Conservation (phyloP, 2,888 invertebrate species). For the Teinopalpus imperialis region DNA sequence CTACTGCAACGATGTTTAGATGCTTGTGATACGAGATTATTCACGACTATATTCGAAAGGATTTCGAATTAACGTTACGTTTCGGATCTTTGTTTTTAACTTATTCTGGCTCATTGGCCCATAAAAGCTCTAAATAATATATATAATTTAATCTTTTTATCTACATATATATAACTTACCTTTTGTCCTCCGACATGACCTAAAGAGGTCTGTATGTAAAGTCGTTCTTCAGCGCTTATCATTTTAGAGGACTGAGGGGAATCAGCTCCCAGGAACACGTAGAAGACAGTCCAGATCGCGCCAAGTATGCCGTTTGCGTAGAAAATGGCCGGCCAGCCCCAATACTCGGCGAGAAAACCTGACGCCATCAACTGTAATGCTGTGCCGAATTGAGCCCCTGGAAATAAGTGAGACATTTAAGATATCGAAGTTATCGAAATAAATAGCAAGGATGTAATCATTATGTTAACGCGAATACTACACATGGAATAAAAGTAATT, state of each 20-base stretch:
- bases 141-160: too few relatives aligned
- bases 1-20: too few relatives aligned
- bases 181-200: slow-evolving; percentile 55
- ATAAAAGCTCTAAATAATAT: too few relatives aligned
- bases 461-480: too few relatives aligned
- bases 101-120: too few relatives aligned
- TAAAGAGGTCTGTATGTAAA: slow-evolving; percentile 83
- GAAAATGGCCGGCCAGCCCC: slow-evolving; percentile 87
- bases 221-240: slow-evolving; percentile 84
- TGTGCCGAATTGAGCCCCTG: slow-evolving; percentile 82
- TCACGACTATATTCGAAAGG: too few relatives aligned
- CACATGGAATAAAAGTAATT: too few relatives aligned
- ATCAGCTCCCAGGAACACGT: slow-evolving; percentile 83
- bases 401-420: slow-evolving; percentile 31
- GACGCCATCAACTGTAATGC: slow-evolving; percentile 79
- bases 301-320: slow-evolving; percentile 82
- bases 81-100: too few relatives aligned
- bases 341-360: slow-evolving; percentile 55
- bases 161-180: too few relatives aligned
- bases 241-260: slow-evolving; percentile 81
- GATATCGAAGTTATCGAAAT: slow-evolving; percentile 10
- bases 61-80: too few relatives aligned
- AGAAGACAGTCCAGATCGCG: slow-evolving; percentile 77
- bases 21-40: too few relatives aligned
- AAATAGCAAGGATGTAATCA: too few relatives aligned